Base-by-base conservation (phyloP, 2,113 vertebrate genomes). In the Gavialis gangeticus region DNA sequence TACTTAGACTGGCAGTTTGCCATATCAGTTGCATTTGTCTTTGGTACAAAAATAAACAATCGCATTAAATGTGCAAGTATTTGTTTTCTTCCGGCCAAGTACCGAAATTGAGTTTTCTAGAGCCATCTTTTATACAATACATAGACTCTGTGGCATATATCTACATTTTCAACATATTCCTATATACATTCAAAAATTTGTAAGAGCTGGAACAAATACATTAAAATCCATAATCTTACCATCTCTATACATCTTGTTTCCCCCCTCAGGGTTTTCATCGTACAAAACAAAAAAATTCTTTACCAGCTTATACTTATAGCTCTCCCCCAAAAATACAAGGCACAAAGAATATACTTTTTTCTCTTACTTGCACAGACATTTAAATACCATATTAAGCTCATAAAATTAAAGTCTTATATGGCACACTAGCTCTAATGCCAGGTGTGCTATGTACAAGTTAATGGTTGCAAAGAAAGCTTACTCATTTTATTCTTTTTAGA, bases 141-240 rank as follows among this genome's bases (percentile, higher is more conserved):
- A 99, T 98, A 99, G 99, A 99, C 99, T 99, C 99, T 99, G 99
- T 99, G 99, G 99, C 99, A 99, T 99, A 98, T 98, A 98, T 99
- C 99, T 98, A 99, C 99, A 99, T 98, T 99, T 98, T 98, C 98
- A 98, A 98, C 98, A 98, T 98, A 98, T 98, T 99, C 98, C 98
- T 99, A 99, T 99, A 98, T 99, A 99, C 99, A 99, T 99, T 99
- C 99, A 99, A 98, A 98, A 98, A 98, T 97, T 97, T 99, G 97
- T 98, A 98, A 99, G 98, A 98, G 98, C 99, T 98, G 98, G 97
- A 98, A 98, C 98, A 99, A 99, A 98, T 98, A 99, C 98, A 98
- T 98, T 98, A 98, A 98, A 98, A 98, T 97, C 96, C 97, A 98
- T 98, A 98, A 97, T 97, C 97, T 97, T 97, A 97, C 98, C 98